Evolutionary conservation across 1,140 invertebrate species (phyloP).

Genomic region (Calosoma granatense): DNA sequence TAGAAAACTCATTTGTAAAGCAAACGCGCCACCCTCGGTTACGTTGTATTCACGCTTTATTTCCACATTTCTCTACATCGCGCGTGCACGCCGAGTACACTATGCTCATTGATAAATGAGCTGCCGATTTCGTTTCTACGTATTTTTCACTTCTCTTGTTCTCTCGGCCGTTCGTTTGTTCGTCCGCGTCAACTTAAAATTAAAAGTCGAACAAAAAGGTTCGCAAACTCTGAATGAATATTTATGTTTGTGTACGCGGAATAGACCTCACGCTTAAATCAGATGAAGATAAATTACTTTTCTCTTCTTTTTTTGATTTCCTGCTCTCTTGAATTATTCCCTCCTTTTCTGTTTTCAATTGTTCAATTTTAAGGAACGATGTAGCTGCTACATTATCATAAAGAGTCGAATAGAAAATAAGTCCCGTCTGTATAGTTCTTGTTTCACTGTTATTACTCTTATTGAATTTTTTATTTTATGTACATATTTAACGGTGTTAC

Average conservation of each 20-base stretch:
- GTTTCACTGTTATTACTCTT: too few species aligned
- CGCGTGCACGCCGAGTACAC: background rate
- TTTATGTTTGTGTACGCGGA: background rate
- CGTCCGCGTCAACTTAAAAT: background rate
- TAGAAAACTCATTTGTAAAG: background rate
- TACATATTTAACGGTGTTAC: too few species aligned
- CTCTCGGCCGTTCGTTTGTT: background rate
- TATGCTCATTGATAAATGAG: background rate
- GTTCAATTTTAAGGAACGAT: background rate
- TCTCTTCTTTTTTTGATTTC: background rate
- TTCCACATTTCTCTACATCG: too few species aligned
- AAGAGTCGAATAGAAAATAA: background rate
- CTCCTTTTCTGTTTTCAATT: background rate
- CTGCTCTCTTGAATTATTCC: background rate
- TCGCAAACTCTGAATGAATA: background rate
- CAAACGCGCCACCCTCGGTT: background rate
- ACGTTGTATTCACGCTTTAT: background rate
- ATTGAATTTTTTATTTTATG: too few species aligned
- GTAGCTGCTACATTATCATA: background rate
- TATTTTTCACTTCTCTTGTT: background rate
- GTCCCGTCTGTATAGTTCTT: too few species aligned
- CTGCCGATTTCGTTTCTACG: background rate
- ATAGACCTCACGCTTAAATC: background rate
- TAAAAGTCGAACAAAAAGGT: slow-evolving; percentile 5
- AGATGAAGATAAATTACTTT: slow-evolving; percentile 2